These are phyloP conservation scores for Ptychadena robeensis DNA, from an alignment of 2,797 vertebrate species.

Conservation along the genomic window DNA sequence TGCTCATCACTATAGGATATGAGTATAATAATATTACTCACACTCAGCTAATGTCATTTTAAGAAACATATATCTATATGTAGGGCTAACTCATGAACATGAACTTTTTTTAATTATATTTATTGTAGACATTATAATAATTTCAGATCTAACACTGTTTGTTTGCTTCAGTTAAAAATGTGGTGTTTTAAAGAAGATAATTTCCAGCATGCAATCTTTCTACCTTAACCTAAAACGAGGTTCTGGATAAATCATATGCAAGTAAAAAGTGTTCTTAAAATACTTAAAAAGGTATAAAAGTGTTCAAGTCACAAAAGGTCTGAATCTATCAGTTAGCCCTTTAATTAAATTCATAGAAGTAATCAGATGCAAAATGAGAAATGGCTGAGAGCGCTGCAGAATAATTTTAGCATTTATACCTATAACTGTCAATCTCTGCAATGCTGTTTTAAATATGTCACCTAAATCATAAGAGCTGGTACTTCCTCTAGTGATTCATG, in stretches of 20 bases:
- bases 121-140: neutral
- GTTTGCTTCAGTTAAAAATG: neutral
- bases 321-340: slow-evolving; percentile 65
- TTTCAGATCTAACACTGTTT: neutral
- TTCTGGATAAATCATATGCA: slow-evolving; percentile 50
- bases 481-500: slow-evolving; percentile 69
- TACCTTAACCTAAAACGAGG: slow-evolving; percentile 45
- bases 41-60: too few relatives aligned
- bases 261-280: slow-evolving; percentile 61
- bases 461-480: slow-evolving; percentile 68
- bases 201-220: slow-evolving; percentile 2
- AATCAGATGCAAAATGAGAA: slow-evolving; percentile 71
- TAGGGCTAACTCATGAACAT: neutral
- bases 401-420: slow-evolving; percentile 74
- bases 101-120: neutral
- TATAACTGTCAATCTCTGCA: slow-evolving; percentile 69
- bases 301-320: slow-evolving; percentile 65
- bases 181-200: neutral
- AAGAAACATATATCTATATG: neutral
- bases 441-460: slow-evolving; percentile 67
- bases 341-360: slow-evolving; percentile 74
- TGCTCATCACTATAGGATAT: too few relatives aligned
- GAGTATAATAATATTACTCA: too few relatives aligned
- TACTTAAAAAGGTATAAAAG: slow-evolving; percentile 61
- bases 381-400: slow-evolving; percentile 67